Percentiles rank a stretch among this genome's conserved stretches.
phyloP scores from a whole-genome alignment of 2,888 invertebrate genomes.

The Volucella zonaria region DNA sequence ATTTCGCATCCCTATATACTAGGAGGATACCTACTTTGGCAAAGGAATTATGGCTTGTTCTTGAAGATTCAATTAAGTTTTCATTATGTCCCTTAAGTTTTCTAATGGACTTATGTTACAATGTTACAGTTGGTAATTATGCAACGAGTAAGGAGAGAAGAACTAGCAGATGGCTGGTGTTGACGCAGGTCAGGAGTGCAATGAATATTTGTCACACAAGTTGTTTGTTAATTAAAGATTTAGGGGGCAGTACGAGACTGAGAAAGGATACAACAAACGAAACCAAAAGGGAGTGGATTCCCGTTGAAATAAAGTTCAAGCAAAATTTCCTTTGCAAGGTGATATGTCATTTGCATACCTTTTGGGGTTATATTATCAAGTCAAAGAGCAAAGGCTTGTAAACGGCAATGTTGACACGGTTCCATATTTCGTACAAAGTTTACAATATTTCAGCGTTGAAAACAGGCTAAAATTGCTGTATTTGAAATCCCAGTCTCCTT shows the following conservation, averaged over 20 bases:
- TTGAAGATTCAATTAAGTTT: conserved; percentile 68
- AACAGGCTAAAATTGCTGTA: too few species aligned
- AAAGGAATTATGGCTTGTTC: conserved; percentile 48
- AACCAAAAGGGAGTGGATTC: conserved; percentile 29
- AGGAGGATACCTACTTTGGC: not conserved
- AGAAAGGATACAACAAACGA: not conserved
- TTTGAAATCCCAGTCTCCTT: too few species aligned
- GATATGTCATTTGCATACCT: conserved; percentile 18
- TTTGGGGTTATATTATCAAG: conserved; percentile 19
- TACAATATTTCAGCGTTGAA: too few species aligned
- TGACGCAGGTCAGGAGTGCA: conserved; percentile 50
- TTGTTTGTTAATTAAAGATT: conserved; percentile 60
- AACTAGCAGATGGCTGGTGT: not conserved
- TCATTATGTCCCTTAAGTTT: conserved; percentile 53
- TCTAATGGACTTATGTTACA: conserved; percentile 46
- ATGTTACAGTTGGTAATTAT: conserved; percentile 40
- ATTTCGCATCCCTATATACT: too few species aligned
- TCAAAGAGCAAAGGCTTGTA: conserved; percentile 26
- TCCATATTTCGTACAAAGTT: too few species aligned
- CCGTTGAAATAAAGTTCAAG: conserved; percentile 23
- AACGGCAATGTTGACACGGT: not conserved
- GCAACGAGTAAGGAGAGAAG: conserved; percentile 14
- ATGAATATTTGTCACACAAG: conserved; percentile 46
- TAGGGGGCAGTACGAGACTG: not conserved
- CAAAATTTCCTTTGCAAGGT: conserved; percentile 39